Base-by-base conservation (phyloP, 2,888 invertebrate genomes). In the Kuschelorhynchus macadamiae region DNA sequence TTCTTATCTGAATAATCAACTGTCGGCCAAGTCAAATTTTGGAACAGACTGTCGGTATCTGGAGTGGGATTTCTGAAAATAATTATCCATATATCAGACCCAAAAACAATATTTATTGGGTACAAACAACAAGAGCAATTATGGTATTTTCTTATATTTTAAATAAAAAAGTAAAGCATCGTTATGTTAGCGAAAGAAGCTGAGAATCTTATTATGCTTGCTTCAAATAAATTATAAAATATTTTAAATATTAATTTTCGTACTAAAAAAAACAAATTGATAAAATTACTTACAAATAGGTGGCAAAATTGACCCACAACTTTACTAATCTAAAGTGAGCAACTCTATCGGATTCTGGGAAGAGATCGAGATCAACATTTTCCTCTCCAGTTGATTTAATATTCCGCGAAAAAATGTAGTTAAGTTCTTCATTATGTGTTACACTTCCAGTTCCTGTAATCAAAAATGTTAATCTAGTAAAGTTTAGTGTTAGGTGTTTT, bases 61-160 rank as follows among this genome's bases (percentile, higher is more conserved):
- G 61, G 61, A 32, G 61, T 61, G 1, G 61, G 61, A 20, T 61
- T 61, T n/a, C 61, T 61, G 12, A 20, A 49, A 61, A n/a, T n/a
- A n/a, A n/a, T n/a, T n/a, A n/a, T n/a, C n/a, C n/a, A n/a, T n/a
- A n/a, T n/a, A n/a, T n/a, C n/a, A n/a, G n/a, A n/a, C n/a, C n/a
- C n/a, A n/a, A n/a, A n/a, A n/a, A n/a, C n/a, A n/a, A n/a, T n/a
- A n/a, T n/a, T n/a, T n/a, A n/a, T n/a, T n/a, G 8, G 11, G 18
- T 16, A 53, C n/a, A 9, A n/a, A 4, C 39, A 39, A 39, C n/a
- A 9, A 39, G 4, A 20, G 4, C 2, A 1, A 20, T 46, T 18
- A n/a, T 4, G 5, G n/a, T 5, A 9, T 1, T 46, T 46, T 46
- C n/a, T 18, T 20, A 20, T 46, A 16, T 17, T 33, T 36, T n/a